phyloP scores from a whole-genome alignment of 2,113 vertebrate species.

The Cacatua alba region DNA sequence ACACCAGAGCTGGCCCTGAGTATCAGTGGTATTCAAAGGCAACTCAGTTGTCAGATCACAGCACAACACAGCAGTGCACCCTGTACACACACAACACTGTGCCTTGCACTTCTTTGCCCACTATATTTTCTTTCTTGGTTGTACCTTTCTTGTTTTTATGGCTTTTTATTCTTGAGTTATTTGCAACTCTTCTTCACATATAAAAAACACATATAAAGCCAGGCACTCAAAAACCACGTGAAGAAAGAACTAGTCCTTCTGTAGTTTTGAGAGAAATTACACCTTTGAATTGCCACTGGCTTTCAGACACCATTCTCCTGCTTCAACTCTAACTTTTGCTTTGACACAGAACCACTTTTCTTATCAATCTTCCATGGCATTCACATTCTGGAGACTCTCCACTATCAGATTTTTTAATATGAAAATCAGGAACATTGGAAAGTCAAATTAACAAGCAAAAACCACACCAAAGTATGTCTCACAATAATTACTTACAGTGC shows the following conservation, averaged over 20 bases:
- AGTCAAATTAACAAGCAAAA: neutral
- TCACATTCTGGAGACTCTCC: neutral
- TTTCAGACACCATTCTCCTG: neutral
- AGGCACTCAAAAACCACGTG: neutral
- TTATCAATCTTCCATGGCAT: neutral
- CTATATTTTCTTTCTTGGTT: neutral
- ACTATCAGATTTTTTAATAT: neutral
- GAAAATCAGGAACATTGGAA: neutral
- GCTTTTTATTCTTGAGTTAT: neutral
- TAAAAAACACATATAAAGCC: neutral
- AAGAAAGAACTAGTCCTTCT: neutral
- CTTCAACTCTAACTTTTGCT: neutral
- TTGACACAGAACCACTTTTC: neutral
- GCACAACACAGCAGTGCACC: neutral
- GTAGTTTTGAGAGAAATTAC: neutral
- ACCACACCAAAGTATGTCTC: neutral
- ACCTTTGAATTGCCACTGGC: neutral
- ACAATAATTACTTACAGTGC: slow-evolving; percentile 76
- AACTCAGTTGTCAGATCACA: neutral
- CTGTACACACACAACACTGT: fast-evolving
- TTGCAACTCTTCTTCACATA: neutral
- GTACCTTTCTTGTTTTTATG: neutral
- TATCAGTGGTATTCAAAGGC: neutral
- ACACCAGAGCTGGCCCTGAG: neutral
- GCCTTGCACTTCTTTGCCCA: neutral